phyloP scores from a whole-genome alignment of 2,797 vertebrate species.

The Onychomys leucogaster region DNA sequence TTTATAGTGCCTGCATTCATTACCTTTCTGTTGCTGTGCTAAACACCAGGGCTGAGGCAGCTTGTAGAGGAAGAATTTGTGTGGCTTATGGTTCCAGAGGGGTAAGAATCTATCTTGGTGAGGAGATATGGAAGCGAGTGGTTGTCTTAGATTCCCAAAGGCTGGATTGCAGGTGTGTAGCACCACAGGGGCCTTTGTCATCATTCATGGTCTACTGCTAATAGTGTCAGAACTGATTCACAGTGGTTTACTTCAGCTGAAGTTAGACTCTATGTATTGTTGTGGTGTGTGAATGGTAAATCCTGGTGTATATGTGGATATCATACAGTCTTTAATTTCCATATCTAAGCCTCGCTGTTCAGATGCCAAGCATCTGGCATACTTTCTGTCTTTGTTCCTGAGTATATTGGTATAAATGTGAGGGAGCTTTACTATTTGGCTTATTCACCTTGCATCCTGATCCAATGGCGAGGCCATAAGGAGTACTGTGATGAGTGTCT shows the following conservation, averaged over 20 bases:
- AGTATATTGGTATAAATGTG: constrained; percentile 23
- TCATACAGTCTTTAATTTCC: constrained; percentile 53
- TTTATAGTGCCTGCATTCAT: not conserved
- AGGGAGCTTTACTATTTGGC: constrained; percentile 48
- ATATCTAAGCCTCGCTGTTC: constrained; percentile 52
- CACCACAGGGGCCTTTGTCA: not conserved
- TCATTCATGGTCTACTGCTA: not conserved
- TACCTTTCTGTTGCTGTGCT: not conserved
- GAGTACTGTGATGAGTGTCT: not conserved
- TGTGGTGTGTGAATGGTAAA: not conserved
- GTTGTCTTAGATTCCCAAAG: not conserved
- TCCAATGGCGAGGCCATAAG: constrained; percentile 32
- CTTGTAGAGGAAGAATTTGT: not conserved
- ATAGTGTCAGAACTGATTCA: not conserved
- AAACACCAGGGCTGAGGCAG: not conserved
- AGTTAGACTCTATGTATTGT: not conserved
- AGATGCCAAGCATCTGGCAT: constrained; percentile 29
- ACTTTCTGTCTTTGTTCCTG: constrained; percentile 23
- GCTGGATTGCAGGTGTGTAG: not conserved
- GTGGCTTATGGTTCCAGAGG: not conserved
- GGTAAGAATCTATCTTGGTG: not conserved
- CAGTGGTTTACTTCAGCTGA: not conserved
- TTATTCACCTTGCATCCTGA: constrained; percentile 50
- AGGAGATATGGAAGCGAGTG: not conserved
- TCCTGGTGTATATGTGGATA: not conserved